Evolutionary conservation across 2,797 vertebrate species (phyloP).

Genomic region (Tadarida brasiliensis): DNA sequence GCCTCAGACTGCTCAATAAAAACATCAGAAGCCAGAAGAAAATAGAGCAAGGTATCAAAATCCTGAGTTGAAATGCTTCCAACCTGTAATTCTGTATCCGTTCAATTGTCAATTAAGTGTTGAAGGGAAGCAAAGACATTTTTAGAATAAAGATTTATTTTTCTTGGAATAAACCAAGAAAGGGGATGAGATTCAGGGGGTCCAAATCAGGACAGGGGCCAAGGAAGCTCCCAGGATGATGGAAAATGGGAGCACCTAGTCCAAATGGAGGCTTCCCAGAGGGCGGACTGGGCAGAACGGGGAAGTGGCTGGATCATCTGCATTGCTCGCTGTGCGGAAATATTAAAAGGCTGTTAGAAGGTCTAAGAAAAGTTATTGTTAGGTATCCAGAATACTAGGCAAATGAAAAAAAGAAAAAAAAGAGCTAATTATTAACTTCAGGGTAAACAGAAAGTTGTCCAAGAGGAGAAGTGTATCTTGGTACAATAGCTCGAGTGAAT

Average conservation of each 20-base stretch:
- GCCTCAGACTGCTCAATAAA: conserved; percentile 48
- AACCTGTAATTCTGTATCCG: neutral
- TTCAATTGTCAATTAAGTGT: conserved; percentile 35
- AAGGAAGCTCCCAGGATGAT: neutral
- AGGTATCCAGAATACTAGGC: neutral
- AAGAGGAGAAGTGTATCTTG: neutral
- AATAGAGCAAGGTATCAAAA: conserved; percentile 3
- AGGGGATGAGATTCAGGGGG: neutral
- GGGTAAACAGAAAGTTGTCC: neutral
- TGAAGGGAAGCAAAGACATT: conserved; percentile 22
- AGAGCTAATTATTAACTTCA: neutral
- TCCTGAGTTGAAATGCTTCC: neutral
- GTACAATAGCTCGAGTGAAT: neutral
- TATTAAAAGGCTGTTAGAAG: neutral
- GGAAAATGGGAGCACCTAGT: neutral
- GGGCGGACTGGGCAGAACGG: rapidly evolving
- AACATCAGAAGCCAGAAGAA: conserved; percentile 54
- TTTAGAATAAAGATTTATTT: neutral
- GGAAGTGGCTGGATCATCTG: neutral
- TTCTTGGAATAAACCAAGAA: conserved; percentile 21
- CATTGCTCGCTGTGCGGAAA: neutral
- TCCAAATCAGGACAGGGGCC: neutral
- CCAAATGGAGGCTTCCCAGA: neutral
- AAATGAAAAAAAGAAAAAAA: neutral
- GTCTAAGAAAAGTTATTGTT: conserved; percentile 12